These are phyloP conservation scores for Temnothorax nylanderi DNA, from an alignment of 1,140 invertebrate species.

Conservation along the genomic window DNA sequence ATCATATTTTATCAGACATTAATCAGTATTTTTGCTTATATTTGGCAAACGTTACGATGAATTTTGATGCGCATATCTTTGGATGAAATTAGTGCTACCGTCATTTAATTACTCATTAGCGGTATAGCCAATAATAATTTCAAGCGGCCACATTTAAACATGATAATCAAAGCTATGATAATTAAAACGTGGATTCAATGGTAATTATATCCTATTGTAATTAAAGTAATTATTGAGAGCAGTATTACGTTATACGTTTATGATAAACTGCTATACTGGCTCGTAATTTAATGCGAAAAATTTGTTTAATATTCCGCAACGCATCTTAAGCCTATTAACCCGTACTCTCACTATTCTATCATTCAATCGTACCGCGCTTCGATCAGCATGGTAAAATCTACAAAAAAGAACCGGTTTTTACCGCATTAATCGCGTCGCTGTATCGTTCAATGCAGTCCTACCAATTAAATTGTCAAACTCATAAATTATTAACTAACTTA, in stretches of 20 bases:
- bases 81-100: constrained; percentile 16
- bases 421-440: neutral
- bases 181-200: constrained; percentile 39
- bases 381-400: neutral
- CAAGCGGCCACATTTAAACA: neutral
- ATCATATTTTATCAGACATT: neutral
- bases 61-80: constrained; percentile 9
- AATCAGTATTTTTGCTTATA: neutral
- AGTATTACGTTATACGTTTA: neutral
- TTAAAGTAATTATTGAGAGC: constrained; percentile 27
- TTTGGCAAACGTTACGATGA: neutral
- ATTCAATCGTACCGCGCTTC: neutral
- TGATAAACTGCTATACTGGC: neutral
- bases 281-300: constrained; percentile 15
- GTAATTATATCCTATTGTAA: constrained; percentile 42
- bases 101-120: constrained; percentile 27
- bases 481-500: constrained; percentile 7
- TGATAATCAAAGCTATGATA: constrained; percentile 35
- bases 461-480: constrained; percentile 14
- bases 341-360: neutral
- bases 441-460: neutral
- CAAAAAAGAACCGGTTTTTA: neutral
- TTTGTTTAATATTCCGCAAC: neutral
- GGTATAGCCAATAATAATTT: constrained; percentile 22
- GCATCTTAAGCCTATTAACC: neutral